Evolutionary conservation across 1,140 invertebrate genomes (phyloP).

Genomic region (Popillia japonica): DNA sequence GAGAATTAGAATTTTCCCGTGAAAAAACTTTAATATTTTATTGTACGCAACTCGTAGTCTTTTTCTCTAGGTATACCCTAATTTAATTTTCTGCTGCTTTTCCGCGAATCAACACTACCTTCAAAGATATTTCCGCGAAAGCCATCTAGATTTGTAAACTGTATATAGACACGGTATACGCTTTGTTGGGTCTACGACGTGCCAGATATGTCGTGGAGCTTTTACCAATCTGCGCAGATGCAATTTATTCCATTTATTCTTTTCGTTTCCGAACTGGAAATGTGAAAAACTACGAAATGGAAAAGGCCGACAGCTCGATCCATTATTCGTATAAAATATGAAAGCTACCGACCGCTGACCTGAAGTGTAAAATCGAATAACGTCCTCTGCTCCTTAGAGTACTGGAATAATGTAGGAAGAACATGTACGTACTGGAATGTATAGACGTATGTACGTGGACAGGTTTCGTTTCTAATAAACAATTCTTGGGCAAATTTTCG

Average conservation of each 20-base stretch:
- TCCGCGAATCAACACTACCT: not conserved
- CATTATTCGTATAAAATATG: not conserved
- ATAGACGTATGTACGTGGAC: not conserved
- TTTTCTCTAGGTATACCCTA: too few species aligned
- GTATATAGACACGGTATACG: not conserved
- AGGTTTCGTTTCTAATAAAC: not conserved
- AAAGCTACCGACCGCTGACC: not conserved
- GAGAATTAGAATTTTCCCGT: too few species aligned
- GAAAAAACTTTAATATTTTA: too few species aligned
- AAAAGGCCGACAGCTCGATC: not conserved
- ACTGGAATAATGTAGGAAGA: not conserved
- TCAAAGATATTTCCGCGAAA: not conserved
- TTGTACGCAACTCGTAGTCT: too few species aligned
- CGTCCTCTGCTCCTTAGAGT: not conserved
- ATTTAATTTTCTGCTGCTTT: not conserved
- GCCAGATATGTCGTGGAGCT: not conserved
- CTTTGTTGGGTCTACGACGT: not conserved
- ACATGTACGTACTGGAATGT: not conserved
- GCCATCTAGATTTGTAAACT: not conserved
- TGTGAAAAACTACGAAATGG: not conserved
- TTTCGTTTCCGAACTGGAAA: not conserved
- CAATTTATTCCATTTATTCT: not conserved
- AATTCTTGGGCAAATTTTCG: too few species aligned
- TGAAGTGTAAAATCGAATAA: conserved; percentile 27
- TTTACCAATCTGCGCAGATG: not conserved